Evolutionary conservation across 2,888 invertebrate genomes (phyloP), one percentile per base, ranked within the genome.

Genomic region (Pheosia tremula): DNA sequence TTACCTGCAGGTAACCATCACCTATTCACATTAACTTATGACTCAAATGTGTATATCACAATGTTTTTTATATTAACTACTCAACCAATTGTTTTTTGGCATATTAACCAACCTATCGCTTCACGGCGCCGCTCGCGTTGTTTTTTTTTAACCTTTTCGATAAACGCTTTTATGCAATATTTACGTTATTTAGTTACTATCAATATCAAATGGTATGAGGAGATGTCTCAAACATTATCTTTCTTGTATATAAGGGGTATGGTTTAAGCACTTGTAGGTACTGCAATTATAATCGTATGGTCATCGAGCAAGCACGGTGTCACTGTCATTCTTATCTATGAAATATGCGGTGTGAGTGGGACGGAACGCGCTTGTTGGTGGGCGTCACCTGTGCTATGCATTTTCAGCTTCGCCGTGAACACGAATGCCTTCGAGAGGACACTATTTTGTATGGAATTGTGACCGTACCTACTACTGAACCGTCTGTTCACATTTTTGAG

Each of bases 401-500:
- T 13, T 49, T n/a, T 47, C 10, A 47, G 5, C 52, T 58, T 6
- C 10, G 11, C 1, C 13, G 4, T 43, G 37, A 45, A 57, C 38
- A 3, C 1, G 4, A 11, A 24, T 24, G 49, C 52, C 52, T 53
- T 56, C 24, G 24, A 24, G 24, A 24, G 50, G 54, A 56, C 36
- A 47, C 47, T 24, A 53, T 56, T 57, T 50, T 55, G 59, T 64
- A 62, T 59, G 53, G 38, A 57, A 63, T 37, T 10, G 38, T 60
- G 63, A 62, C 54, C 39, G 24, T 24, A 5, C 6, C 24, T 24
- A 24, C 24, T 37, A 13, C 39, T n/a, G n/a, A n/a, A 5, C 59
- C 39, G n/a, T 49, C 56, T 62, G 49, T 60, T 62, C 59, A 5
- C 10, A 13, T 39, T 49, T 49, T 13, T 41, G 37, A 24, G 1